phyloP scores from a whole-genome alignment of 2,888 invertebrate species.

The Schrankia costaestrigalis region DNA sequence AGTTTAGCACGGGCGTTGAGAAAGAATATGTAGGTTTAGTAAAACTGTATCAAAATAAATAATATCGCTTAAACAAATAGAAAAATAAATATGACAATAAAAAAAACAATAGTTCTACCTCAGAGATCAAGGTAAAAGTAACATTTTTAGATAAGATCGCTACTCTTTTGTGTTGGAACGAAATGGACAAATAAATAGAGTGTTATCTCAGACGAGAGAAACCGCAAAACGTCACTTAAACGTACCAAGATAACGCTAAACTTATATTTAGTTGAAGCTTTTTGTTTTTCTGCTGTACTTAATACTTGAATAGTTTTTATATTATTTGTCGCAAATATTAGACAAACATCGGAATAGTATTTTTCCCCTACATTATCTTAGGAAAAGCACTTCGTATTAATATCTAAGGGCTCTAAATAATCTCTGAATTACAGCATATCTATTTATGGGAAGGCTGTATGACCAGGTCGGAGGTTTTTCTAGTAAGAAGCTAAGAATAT shows the following conservation, averaged over 20 bases:
- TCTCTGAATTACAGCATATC: no score
- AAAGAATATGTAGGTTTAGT: no score
- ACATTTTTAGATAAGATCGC: conserved; percentile 42
- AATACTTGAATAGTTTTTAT: conserved; percentile 20
- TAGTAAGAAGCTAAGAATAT: no score
- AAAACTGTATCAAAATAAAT: no score
- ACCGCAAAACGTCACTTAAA: conserved; percentile 55
- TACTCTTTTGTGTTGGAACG: conserved; percentile 35
- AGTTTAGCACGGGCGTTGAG: no score
- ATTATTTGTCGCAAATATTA: no score
- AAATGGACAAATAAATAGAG: conserved; percentile 59
- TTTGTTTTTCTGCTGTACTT: conserved; percentile 34
- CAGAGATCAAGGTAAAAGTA: conserved; percentile 34
- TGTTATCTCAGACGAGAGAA: conserved; percentile 54
- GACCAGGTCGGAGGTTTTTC: no score
- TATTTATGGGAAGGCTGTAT: no score
- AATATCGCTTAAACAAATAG: conserved; percentile 8
- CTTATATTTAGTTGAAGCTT: conserved; percentile 29
- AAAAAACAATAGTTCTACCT: conserved; percentile 24
- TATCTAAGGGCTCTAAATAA: no score
- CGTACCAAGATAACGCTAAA: conserved; percentile 39
- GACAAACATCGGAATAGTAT: no score
- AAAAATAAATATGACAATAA: conserved; percentile 20
- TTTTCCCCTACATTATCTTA: no score
- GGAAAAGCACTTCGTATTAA: no score